A percentile compares a stretch with the other conserved stretches of the same genome.
Conservation (phyloP, 2,888 invertebrate species). For the Polylopha cassiicola region DNA sequence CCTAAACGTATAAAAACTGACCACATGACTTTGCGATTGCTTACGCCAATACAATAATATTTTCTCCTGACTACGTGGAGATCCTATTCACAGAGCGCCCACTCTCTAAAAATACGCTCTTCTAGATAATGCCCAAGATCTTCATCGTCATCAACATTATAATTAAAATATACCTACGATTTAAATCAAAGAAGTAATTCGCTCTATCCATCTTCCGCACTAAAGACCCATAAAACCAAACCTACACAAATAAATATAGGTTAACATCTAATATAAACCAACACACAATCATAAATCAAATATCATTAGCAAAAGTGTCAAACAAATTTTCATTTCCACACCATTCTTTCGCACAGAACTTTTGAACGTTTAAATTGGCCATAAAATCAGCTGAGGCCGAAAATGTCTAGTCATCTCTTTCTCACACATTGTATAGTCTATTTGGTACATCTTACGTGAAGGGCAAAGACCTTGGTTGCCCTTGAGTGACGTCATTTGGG, state of each 20-base stretch:
- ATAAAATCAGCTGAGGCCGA: not conserved
- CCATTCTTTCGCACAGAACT: not conserved
- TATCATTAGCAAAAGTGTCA: not conserved
- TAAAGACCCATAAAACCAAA: not conserved
- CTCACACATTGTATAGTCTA: constrained; percentile 24
- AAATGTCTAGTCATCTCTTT: constrained; percentile 25
- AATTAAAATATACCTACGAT: too few relatives aligned
- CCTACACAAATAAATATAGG: constrained; percentile 7
- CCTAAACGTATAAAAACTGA: too few relatives aligned
- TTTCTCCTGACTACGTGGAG: too few relatives aligned
- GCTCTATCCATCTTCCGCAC: not conserved
- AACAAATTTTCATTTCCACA: not conserved
- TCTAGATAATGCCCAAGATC: too few relatives aligned
- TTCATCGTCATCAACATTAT: too few relatives aligned
- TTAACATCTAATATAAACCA: constrained; percentile 2
- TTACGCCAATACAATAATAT: too few relatives aligned
- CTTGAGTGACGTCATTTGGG: constrained; percentile 44
- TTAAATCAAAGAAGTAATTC: constrained; percentile 4
- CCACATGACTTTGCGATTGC: too few relatives aligned
- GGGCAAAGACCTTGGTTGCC: constrained; percentile 49
- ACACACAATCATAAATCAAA: constrained; percentile 4
- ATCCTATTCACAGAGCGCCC: too few relatives aligned
- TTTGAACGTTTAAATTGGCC: too few relatives aligned
- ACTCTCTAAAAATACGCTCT: too few relatives aligned
- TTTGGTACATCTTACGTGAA: constrained; percentile 29